Evolutionary conservation across 2,888 invertebrate species (phyloP).

Genomic region (Nomada ferruginata): DNA sequence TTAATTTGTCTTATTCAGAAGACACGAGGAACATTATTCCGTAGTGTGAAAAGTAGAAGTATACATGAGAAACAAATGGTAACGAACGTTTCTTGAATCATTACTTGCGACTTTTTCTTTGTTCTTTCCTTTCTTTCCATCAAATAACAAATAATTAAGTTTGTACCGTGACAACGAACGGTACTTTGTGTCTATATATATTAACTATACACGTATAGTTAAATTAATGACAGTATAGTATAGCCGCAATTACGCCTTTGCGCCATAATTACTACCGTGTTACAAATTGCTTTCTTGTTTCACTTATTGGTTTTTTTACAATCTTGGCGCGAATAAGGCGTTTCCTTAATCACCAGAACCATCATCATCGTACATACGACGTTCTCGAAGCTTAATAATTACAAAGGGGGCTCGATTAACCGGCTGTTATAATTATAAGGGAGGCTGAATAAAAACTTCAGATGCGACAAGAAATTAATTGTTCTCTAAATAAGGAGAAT

Average conservation of each 20-base stretch:
- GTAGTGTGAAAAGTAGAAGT: slow-evolving; percentile 57
- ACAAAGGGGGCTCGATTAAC: too few species aligned
- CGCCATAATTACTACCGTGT: not conserved
- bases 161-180: slow-evolving; percentile 19
- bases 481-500: too few species aligned
- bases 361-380: slow-evolving; percentile 15
- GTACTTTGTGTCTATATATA: slow-evolving; percentile 9
- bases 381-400: slow-evolving; percentile 24
- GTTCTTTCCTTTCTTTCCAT: not conserved
- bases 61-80: slow-evolving; percentile 47
- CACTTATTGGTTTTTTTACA: slow-evolving; percentile 1
- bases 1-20: slow-evolving; percentile 42
- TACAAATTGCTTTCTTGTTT: slow-evolving; percentile 22
- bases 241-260: slow-evolving; percentile 3
- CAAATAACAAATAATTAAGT: slow-evolving; percentile 21
- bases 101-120: slow-evolving; percentile 24
- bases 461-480: too few species aligned
- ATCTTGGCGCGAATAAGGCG: slow-evolving; percentile 17
- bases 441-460: too few species aligned
- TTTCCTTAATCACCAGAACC: not conserved
- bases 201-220: not conserved
- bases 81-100: slow-evolving; percentile 49
- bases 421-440: too few species aligned
- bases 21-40: slow-evolving; percentile 71
- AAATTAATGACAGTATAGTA: slow-evolving; percentile 7